phyloP scores from a whole-genome alignment of 2,888 invertebrate genomes.

The Drosophila niveifrons region DNA sequence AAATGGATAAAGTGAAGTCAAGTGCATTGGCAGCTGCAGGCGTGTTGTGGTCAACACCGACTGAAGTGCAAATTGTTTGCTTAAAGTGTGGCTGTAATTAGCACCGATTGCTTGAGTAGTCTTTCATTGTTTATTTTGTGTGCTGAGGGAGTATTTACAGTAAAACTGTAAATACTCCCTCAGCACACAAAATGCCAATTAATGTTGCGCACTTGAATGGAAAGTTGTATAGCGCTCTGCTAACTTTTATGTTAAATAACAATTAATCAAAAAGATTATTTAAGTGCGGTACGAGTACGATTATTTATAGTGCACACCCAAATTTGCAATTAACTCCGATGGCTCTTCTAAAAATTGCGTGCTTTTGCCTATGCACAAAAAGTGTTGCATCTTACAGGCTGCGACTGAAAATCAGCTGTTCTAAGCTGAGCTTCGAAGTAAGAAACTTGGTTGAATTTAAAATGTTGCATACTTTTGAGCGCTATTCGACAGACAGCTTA shows the following conservation, averaged over 20 bases:
- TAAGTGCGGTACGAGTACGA: neutral
- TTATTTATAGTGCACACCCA: neutral
- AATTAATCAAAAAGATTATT: neutral
- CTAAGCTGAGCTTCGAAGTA: neutral
- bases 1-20: constrained; percentile 20
- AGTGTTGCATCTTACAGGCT: constrained; percentile 20
- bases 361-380: neutral
- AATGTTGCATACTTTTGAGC: constrained; percentile 1
- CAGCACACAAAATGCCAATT: too few species aligned
- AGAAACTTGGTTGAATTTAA: neutral
- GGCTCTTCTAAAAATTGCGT: too few species aligned
- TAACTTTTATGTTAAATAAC: neutral
- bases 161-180: too few species aligned
- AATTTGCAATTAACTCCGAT: neutral
- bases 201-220: neutral
- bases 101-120: constrained; percentile 27
- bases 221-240: neutral
- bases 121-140: constrained; percentile 27
- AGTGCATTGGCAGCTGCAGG: constrained; percentile 13
- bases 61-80: constrained; percentile 65
- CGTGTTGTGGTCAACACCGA: constrained; percentile 55
- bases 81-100: constrained; percentile 51
- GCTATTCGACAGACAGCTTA: neutral
- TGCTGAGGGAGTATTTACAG: constrained; percentile 28
- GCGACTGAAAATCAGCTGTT: neutral